Percentiles rank a stretch among this genome's conserved stretches.
phyloP scores from a whole-genome alignment of 2,888 invertebrate genomes.

The Standfussiana lucernea region DNA sequence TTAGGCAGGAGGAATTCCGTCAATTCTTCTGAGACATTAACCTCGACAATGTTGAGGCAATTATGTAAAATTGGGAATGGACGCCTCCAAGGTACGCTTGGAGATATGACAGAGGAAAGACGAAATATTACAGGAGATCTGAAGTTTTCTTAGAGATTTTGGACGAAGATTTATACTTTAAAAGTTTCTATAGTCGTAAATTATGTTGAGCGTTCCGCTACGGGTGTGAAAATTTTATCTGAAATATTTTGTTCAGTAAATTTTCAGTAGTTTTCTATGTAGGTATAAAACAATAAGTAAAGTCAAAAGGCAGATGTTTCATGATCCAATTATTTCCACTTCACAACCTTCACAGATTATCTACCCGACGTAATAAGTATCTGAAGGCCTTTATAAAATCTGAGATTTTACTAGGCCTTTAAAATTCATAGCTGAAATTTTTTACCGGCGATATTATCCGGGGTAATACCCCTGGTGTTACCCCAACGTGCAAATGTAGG shows the following conservation, averaged over 20 bases:
- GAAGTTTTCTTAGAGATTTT: conserved; percentile 36
- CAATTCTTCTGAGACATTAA: conserved; percentile 75
- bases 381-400: conserved; percentile 33
- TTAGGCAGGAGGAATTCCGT: conserved; percentile 64
- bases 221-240: conserved; percentile 16
- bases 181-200: conserved; percentile 41
- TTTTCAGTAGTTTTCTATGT: conserved; percentile 2
- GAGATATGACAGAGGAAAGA: conserved; percentile 31
- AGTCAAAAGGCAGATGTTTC: conserved; percentile 20
- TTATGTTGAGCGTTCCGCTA: conserved; percentile 5
- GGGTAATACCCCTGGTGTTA: conserved; percentile 6
- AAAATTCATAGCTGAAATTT: conserved; percentile 57
- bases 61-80: conserved; percentile 74
- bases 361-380: conserved; percentile 7
- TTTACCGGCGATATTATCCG: conserved; percentile 48
- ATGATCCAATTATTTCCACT: conserved; percentile 21
- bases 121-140: conserved; percentile 45
- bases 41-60: conserved; percentile 64
- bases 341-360: conserved; percentile 18
- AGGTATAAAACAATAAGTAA: conserved; percentile 4
- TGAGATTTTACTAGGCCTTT: conserved; percentile 48
- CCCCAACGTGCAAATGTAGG: conserved; percentile 54
- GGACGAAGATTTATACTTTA: conserved; percentile 21
- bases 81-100: conserved; percentile 46
- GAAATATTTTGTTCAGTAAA: conserved; percentile 11